Base-by-base conservation (phyloP, 2,888 invertebrate genomes). In the Tromatobia lineatoria region DNA sequence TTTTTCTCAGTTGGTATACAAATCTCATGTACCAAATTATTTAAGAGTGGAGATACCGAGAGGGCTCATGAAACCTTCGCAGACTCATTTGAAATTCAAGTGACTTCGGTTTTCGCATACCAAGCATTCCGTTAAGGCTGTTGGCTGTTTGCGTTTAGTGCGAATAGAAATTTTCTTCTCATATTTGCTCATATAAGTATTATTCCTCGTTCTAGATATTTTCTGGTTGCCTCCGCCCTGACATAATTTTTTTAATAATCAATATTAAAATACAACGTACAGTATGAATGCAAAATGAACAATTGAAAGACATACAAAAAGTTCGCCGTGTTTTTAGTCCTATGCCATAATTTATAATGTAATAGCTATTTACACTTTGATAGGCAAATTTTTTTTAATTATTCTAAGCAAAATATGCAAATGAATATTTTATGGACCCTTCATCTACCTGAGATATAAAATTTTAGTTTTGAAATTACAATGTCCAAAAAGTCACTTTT, bases 1-100 rank as follows among this genome's bases (percentile, higher is more conserved):
- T 77, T 69, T 54, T 29, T 64, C 69, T 80, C 69, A 74, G 78
- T 84, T 74, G 61, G 67, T 54, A 57, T 54, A 29, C 54, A 38
- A 34, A 52, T 57, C 66, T 71, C 66, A 76, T 52, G 76, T 80
- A 64, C 34, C 29, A 54, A 71, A 66, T 52, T 34, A 57, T 42
- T 73, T 74, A 38, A 45, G 69, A 59, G 66, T 59, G 20, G 47
- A 77, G 23, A 29, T n/a, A 54, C 23, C 23, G 34, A 15, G 59
- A 69, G 67, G 34, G 61, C 52, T 76, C 66, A 52, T 34, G 61
- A 75, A 71, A 52, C 57, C 29, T 67, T 50, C 45, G 61, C 69
- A 69, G 74, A 73, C 77, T 84, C 80, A 80, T 84, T 84, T 80
- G 69, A 74, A 83, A 47, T 75, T 71, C 57, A 75, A 74, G 54